Percentiles rank a stretch among this genome's conserved stretches.
Evolutionary conservation across 2,888 invertebrate genomes (phyloP).

Genomic region (Strigamia maritima): DNA sequence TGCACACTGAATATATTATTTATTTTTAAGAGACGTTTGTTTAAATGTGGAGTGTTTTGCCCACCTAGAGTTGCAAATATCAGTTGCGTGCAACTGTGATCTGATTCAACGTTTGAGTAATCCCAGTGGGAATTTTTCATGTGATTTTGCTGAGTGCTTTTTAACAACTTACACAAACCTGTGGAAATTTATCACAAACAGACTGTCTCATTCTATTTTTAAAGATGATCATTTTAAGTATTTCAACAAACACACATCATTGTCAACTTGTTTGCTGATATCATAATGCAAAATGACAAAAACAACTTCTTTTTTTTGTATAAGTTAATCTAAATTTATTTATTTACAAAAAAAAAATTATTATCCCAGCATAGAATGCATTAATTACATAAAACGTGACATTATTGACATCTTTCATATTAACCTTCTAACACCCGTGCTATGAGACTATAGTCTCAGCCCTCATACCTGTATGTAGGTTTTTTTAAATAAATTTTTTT

Average conservation of each 20-base stretch:
- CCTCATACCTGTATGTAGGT: too few species aligned
- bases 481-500: too few species aligned
- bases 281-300: too few species aligned
- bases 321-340: too few species aligned
- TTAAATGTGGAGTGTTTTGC: neutral
- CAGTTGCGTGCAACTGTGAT: neutral
- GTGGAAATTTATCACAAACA: conserved; percentile 1
- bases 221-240: neutral
- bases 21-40: neutral
- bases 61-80: neutral
- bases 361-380: neutral
- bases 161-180: neutral
- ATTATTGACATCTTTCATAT: conserved; percentile 31
- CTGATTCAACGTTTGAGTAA: conserved; percentile 3
- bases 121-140: neutral
- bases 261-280: too few species aligned
- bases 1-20: neutral
- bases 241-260: neutral
- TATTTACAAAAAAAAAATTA: too few species aligned
- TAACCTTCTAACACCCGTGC: too few species aligned
- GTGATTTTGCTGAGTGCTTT: neutral
- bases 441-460: too few species aligned
- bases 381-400: neutral
- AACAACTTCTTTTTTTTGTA: too few species aligned
- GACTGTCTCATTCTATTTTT: neutral